Base-by-base conservation (phyloP, 2,888 invertebrate species). In the Yponomeuta sedellus region DNA sequence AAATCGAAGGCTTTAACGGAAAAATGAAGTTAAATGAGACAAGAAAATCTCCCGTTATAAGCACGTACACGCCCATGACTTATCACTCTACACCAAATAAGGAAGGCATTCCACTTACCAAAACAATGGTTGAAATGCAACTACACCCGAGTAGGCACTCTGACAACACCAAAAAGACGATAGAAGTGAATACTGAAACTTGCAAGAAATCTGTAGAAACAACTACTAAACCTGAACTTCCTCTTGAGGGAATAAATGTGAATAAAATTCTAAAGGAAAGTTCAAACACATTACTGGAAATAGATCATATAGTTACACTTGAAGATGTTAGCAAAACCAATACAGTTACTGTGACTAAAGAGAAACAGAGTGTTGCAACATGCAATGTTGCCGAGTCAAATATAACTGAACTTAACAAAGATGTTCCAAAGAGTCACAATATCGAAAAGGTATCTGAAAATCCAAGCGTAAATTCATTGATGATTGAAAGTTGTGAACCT, bases 11-110 rank as follows among this genome's bases (percentile, higher is more conserved):
- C 72, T 71, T 81, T 4, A 88, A 85, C 77, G 84, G 84, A 6
- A 89, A 84, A 74, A 79, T 84, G 73, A 90, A 90, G 69, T 80
- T 86, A 25, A 86, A 78, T 77, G 90, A 90, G 74, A 81, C 84
- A 58, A 78, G 85, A 39, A 89, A 88, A 73, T 88, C 91, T 64
- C 89, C 90, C 20, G 75, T 91, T 61, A 81, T 88, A 69, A 82
- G 86, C 44, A 84, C 82, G 70, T 87, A 81, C 68, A 88, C 83
- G 62, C 85, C 86, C 19, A 85, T 89, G 86, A 83, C 88, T 68
- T 88, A 78, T 76, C 89, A 89, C 71, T 91, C 91, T 67, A 90
- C 90, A 56, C 88, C 90, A 52, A 91, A 85, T 69, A 90, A 90
- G 76, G 90, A 90, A 72, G 85, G 86, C 22, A 86, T 84, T 69